Base-by-base conservation (phyloP, 2,113 vertebrate species). In the Felis catus region DNA sequence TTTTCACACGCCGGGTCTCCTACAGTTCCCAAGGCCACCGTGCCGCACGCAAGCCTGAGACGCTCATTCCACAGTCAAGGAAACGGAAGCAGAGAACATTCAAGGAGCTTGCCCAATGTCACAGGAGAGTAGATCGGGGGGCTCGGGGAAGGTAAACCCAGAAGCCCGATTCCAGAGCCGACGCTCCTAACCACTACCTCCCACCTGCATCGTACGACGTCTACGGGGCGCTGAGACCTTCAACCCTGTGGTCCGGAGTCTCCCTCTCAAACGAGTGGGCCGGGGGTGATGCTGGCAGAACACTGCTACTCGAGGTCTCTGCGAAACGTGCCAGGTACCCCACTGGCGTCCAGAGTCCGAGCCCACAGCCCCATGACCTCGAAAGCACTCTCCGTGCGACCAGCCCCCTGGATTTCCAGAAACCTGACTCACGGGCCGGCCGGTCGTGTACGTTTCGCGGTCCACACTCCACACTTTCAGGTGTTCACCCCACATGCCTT, bases 141-240 rank as follows among this genome's bases (percentile, higher is more conserved):
- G 55, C 16, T n/a, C 1, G 21, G 79, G n/a, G 74, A 80, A 18
- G 11, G 33, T 41, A 79, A 68, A 58, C 21, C 25, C 11, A 9
- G 21, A 7, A 53, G 71, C 4, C 41, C 65, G 19, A 13, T 48
- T 96, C 83, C 66, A 89, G 89, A 80, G n/a, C 68, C 36, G 36
- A 48, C 3, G 9, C n/a, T 29, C 65, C 71, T 3, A 27, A 31
- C 36, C 10, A 10, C 29, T 33, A 27, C 2, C 0, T 33, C 16
- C 70, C 55, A 29, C 23, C 18, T 70, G 14, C 13, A 45, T 2
- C 6, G 19, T 21, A 16, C 3, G 29, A 33, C 4, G 41, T 21
- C 8, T 12, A 4, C 4, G 0, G 1, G 3, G 19, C 1, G 0
- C 55, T 63, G 36, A 31, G 51, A 36, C 13, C 5, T 7, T 63